These are phyloP conservation scores for Microcebus murinus DNA, from an alignment of 2,113 vertebrate species.

Conservation along the genomic window DNA sequence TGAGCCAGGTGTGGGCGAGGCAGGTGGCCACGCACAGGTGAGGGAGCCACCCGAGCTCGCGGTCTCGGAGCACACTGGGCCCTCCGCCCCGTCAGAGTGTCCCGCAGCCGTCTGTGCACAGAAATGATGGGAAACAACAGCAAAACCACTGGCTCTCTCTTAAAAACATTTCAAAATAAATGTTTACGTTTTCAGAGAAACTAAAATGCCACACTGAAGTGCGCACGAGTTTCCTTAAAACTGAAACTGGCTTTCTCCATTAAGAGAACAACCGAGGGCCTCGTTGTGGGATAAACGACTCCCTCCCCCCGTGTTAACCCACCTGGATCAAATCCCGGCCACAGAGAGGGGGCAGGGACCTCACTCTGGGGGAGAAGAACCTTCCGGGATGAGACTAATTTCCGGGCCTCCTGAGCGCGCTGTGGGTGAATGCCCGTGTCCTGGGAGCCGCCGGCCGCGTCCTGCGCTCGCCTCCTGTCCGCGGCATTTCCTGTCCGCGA, in stretches of 20 bases:
- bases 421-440: slow-evolving; percentile 59
- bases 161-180: not conserved
- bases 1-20: rapidly evolving
- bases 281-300: rapidly evolving
- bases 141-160: rapidly evolving
- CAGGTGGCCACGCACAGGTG: too few species aligned
- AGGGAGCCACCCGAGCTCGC: too few species aligned
- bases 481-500: slow-evolving; percentile 72
- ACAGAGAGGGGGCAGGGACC: not conserved
- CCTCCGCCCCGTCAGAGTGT: rapidly evolving
- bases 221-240: not conserved
- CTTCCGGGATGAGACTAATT: slow-evolving; percentile 70
- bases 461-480: slow-evolving; percentile 44
- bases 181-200: not conserved
- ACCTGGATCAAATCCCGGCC: not conserved
- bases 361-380: not conserved
- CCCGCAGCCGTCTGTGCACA: rapidly evolving
- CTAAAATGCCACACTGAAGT: not conserved
- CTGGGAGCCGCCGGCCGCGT: slow-evolving; percentile 79
- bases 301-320: rapidly evolving
- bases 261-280: not conserved
- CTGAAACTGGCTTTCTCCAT: not conserved
- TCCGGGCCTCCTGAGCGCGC: slow-evolving; percentile 82
- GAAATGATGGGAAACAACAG: rapidly evolving
- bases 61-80: too few species aligned